Evolutionary conservation across 1,140 invertebrate species (phyloP), one percentile per base, ranked within the genome.

Genomic region (Asobara japonica): DNA sequence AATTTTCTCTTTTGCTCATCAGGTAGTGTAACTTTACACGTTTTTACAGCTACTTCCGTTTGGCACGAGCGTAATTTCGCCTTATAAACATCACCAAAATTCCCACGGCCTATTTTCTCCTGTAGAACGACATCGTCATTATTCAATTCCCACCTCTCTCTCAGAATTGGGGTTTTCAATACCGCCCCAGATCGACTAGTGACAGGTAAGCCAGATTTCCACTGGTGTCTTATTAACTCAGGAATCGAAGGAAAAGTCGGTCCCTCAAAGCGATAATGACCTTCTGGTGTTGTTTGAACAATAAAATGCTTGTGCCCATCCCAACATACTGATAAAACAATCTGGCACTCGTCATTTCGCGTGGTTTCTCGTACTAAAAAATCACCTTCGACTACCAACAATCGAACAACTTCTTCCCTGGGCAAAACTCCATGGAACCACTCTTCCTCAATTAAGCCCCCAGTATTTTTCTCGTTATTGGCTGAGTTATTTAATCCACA

Each of bases 361-460:
- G 93, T 95, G 41, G 97, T 98, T 89, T 98, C 96, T 22, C 97
- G 90, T 29, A 99, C 96, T 61, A 99, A 89, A 86, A 96, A 99
- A 83, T 99, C 97, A 0, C 97, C 97, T 79, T 98, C 94, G 60
- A 92, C 92, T 11, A 92, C 91, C 20, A 98, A 87, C 13, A 99
- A 89, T 71, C 96, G 88, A 11, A 98, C 96, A 2, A 98, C 97
- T 89, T 99, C 97, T 86, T 98, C 97, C 48, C 97, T 89, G 0
- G 97, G 97, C 31, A 99, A 82, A 1, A 98, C 96, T 4, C 97
- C 97, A 83, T 99, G 97, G 87, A 98, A 99, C 97, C 97, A 99
- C 84, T 97, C 95, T 86, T 97, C 95, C 73, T 97, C 95, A 67
- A 94, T 92, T 16, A 96, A 84, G 25, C 79, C 82, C 30, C 80